A percentile compares a stretch with the other conserved stretches of the same genome.
phyloP scores from a whole-genome alignment of 2,888 invertebrate genomes.

The Trichopria drosophilae region DNA sequence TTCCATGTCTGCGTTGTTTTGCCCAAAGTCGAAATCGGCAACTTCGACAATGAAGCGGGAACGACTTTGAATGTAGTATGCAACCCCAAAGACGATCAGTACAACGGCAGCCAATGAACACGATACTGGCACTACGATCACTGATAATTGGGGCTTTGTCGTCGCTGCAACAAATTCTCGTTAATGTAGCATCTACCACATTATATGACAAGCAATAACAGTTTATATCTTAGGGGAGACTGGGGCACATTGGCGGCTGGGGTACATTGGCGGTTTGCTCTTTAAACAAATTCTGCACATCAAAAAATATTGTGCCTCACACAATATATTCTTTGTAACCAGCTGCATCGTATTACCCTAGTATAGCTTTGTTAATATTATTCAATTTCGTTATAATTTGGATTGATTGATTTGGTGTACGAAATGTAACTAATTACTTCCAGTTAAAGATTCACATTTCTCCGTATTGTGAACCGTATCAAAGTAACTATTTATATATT shows the following conservation, averaged over 20 bases:
- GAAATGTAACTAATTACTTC: too few relatives aligned
- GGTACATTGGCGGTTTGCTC: too few relatives aligned
- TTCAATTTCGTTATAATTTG: too few relatives aligned
- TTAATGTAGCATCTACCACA: neutral
- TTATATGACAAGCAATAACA: neutral
- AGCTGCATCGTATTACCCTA: too few relatives aligned
- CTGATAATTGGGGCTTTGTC: slow-evolving; percentile 80
- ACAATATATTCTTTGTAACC: too few relatives aligned
- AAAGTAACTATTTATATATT: too few relatives aligned
- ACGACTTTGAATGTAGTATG: slow-evolving; percentile 81
- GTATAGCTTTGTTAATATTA: too few relatives aligned
- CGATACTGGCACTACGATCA: slow-evolving; percentile 83
- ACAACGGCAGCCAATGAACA: slow-evolving; percentile 82
- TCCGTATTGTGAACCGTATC: too few relatives aligned
- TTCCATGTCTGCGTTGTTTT: slow-evolving; percentile 76
- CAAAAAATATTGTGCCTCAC: too few relatives aligned
- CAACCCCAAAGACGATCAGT: slow-evolving; percentile 82
- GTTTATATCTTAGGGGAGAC: neutral
- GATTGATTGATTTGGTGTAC: too few relatives aligned
- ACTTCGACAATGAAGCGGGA: slow-evolving; percentile 82
- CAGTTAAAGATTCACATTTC: too few relatives aligned
- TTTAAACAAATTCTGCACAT: too few relatives aligned
- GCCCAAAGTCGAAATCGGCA: slow-evolving; percentile 88
- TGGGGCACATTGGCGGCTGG: slow-evolving; percentile 5
- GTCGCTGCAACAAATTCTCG: slow-evolving; percentile 62